Evolutionary conservation across 2,113 vertebrate species (phyloP).

Genomic region (Cavia aperea): DNA sequence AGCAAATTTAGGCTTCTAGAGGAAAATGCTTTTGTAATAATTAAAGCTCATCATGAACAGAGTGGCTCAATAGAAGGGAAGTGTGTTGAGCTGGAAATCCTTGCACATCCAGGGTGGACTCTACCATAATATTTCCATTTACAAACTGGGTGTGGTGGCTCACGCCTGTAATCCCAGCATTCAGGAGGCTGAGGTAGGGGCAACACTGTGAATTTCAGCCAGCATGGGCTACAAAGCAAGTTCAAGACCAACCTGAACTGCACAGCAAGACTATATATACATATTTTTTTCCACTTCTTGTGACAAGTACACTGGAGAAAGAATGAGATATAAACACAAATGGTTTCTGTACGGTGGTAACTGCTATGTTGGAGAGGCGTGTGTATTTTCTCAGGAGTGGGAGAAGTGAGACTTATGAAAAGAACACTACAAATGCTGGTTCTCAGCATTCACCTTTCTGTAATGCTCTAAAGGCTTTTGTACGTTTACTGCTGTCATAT

Average conservation of each 20-base stretch:
- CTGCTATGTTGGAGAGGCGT: not conserved
- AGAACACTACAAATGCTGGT: not conserved
- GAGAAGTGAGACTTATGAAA: not conserved
- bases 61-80: not conserved
- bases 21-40: conserved; percentile 10
- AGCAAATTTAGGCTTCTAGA: not conserved
- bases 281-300: not conserved
- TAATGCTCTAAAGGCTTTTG: not conserved
- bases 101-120: not conserved
- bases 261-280: too few relatives aligned
- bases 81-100: not conserved
- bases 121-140: not conserved
- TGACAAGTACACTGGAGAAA: not conserved
- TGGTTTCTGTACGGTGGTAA: not conserved
- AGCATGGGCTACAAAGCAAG: too few relatives aligned
- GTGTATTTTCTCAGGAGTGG: conserved; percentile 1
- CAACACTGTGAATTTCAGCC: too few relatives aligned
- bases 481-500: not conserved
- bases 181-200: too few relatives aligned
- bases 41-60: not conserved
- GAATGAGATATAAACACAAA: not conserved
- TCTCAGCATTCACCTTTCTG: not conserved
- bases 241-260: too few relatives aligned
- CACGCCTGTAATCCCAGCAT: too few relatives aligned
- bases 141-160: too few relatives aligned